Base-by-base conservation (phyloP, 2,113 vertebrate genomes). In the Coryphaenoides rupestris region DNA sequence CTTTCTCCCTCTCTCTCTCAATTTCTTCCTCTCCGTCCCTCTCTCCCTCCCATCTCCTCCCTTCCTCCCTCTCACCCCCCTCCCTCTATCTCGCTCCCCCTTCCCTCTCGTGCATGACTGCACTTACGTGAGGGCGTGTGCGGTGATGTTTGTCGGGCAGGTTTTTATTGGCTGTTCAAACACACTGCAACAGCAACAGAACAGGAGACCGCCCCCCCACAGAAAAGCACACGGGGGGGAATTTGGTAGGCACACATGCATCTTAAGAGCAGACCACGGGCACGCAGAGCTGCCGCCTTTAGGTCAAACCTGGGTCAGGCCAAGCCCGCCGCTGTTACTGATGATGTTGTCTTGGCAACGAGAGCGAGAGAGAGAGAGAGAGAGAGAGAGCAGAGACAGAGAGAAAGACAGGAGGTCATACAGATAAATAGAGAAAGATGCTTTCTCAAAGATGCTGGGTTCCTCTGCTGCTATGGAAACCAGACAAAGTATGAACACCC, bases 321-420 rank as follows among this genome's bases (percentile, higher is more conserved):
- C 52, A 15, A 54, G 69, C 63, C 74, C 65, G 67, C 63, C 72
- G 63, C 60, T 75, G 73, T 50, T 79, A 12, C 33, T 78, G 62
- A 69, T 53, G 63, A 76, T 59, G 84, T 86, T 79, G 76, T 78
- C 70, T 81, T 80, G 80, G 86, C 68, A 82, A 88, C 80, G 1
- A 19, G 60, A 7, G 47, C 53, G 72, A 46, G 61, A n/a, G 13
- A 0, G 15, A 47, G 21, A 68, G 33, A 40, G 50, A 45, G 21
- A 2, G n/a, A 60, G 67, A 52, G 55, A 69, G 16, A 19, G 24
- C 61, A 26, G 58, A 50, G 54, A 53, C 62, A 67, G 56, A 22
- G 40, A 45, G 40, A 45, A 5, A 13, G 40, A 45, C 40, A 13
- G 40, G 13, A 5, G 40, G n/a, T 40, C 33, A 7, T 7, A 40